Base-by-base conservation (phyloP, 2,113 vertebrate species). In the Labrus mixtus region DNA sequence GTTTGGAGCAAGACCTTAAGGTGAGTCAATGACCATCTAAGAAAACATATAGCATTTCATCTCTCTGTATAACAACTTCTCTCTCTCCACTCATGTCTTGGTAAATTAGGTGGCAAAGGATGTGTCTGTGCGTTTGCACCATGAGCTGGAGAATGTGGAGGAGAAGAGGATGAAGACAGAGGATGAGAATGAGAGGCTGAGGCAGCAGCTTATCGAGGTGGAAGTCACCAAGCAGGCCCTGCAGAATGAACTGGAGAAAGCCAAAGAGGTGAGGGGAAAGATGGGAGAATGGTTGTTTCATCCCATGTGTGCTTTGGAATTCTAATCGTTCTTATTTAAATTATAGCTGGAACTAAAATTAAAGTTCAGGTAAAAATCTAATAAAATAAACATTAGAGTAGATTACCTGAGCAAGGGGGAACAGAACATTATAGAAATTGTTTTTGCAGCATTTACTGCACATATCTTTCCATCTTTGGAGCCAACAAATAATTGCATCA, bases 1-100 rank as follows among this genome's bases (percentile, higher is more conserved):
- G 97, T 92, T 94, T 99, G 94, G 98, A 99, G 87, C 98, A 99
- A 85, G 98, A 99, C 89, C 94, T 99, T 69, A 99, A 99, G 96
- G 98, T 98, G 90, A 55, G 48, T 56, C 33, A 57, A 4, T 7
- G 41, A 19, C 29, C 16, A 10, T 10, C 16, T 3, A 3, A 29
- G 22, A 29, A 25, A 12, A 22, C 29, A 4, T 54, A 3, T 33
- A 2, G 10, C 22, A 54, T 11, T 22, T 17, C 48, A 22, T 22
- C 2, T n/a, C 9, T 20, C 5, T 22, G n/a, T 10, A 10, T 20
- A 76, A 12, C 6, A 11, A 20, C 11, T 10, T 12, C 39, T 13
- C 3, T 29, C 39, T 53, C 58, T 60, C 25, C 11, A 8, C 4
- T 39, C 15, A 36, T 58, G 33, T 17, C 17, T 13, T 3, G 8